Evolutionary conservation across 2,797 vertebrate genomes (phyloP).

Genomic region (Sphaeramia orbicularis): DNA sequence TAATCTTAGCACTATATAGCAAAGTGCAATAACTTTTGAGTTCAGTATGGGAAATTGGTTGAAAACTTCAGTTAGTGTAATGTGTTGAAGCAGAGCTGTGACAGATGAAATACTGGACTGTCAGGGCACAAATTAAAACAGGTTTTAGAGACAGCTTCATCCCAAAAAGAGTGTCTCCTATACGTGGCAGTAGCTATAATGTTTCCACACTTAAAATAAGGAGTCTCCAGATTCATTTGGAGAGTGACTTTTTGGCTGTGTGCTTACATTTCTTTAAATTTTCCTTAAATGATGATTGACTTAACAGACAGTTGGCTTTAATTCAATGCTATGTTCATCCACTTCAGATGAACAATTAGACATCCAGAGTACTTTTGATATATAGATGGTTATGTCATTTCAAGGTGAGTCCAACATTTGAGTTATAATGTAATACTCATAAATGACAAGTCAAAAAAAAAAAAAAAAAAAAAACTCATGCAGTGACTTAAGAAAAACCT

Average conservation of each 20-base stretch:
- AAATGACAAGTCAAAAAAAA: slow-evolving; percentile 44
- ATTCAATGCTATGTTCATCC: slow-evolving; percentile 49
- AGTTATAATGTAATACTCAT: slow-evolving; percentile 24
- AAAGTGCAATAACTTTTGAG: slow-evolving; percentile 4
- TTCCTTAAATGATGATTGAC: slow-evolving; percentile 31
- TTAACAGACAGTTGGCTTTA: slow-evolving; percentile 38
- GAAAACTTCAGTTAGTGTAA: no score
- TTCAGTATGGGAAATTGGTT: not conserved
- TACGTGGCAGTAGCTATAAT: not conserved
- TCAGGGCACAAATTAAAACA: not conserved
- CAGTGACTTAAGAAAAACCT: slow-evolving; percentile 31
- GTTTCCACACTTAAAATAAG: slow-evolving; percentile 16
- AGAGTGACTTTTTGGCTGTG: slow-evolving; percentile 27
- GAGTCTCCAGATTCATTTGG: no score
- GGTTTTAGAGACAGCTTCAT: slow-evolving; percentile 16
- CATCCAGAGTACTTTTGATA: slow-evolving; percentile 33
- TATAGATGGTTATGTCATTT: slow-evolving; percentile 38
- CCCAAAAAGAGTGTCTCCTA: slow-evolving; percentile 17
- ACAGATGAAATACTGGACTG: not conserved
- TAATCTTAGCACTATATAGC: not conserved
- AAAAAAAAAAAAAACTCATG: no score
- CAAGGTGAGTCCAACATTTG: slow-evolving; percentile 57
- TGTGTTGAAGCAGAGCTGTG: slow-evolving; percentile 8
- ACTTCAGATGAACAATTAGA: slow-evolving; percentile 49
- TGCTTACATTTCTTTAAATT: slow-evolving; percentile 36